Percentiles rank a stretch among this genome's conserved stretches.
These are phyloP conservation scores for Pristionchus exspectatus DNA, from an alignment of 2,888 invertebrate genomes.

Conservation along the genomic window DNA sequence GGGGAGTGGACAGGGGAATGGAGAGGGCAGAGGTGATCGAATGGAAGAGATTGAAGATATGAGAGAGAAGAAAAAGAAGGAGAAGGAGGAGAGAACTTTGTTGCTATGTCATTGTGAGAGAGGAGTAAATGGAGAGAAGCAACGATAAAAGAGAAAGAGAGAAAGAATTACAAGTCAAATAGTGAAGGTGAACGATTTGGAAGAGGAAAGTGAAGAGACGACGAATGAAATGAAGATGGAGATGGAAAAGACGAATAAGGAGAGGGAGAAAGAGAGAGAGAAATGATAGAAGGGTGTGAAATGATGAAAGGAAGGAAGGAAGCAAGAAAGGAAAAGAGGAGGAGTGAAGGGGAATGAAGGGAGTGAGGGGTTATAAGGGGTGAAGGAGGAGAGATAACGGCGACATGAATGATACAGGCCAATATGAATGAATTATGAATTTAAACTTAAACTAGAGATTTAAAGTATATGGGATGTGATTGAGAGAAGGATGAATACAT, in stretches of 20 bases:
- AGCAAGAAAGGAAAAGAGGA: not conserved
- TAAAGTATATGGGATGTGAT: no score
- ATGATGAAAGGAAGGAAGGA: not conserved
- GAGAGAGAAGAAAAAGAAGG: constrained; percentile 9
- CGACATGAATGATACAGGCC: not conserved
- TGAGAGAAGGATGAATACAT: not conserved
- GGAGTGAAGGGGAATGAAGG: not conserved
- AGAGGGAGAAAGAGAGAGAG: not conserved
- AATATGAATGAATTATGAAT: no score
- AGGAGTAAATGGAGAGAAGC: constrained; percentile 6
- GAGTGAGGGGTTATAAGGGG: not conserved
- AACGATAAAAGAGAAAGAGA: not conserved
- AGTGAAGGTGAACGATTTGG: constrained; percentile 4
- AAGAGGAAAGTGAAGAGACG: constrained; percentile 29
- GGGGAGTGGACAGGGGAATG: not conserved
- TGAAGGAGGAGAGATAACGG: not conserved
- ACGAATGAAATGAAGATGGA: not conserved
- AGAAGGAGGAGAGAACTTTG: constrained; percentile 4
- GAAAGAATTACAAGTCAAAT: constrained; percentile 18
- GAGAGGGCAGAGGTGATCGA: not conserved
- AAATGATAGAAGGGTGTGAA: not conserved
- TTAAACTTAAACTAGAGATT: not conserved
- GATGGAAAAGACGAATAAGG: not conserved
- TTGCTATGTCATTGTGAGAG: constrained; percentile 25
- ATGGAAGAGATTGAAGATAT: not conserved